Conservation (phyloP, 2,797 vertebrate species). For the Melanotaenia nigrans region DNA sequence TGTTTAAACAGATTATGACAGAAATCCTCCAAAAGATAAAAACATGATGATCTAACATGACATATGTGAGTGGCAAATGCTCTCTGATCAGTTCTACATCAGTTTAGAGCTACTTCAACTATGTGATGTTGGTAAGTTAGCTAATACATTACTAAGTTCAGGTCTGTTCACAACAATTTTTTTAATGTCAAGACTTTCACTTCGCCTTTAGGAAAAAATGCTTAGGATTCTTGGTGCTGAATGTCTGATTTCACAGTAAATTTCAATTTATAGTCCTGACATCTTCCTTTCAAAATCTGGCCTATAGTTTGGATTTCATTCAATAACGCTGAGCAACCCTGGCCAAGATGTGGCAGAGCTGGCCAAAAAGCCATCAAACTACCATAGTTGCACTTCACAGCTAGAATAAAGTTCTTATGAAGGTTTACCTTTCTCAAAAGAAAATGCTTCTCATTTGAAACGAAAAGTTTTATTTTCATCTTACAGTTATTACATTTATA, state of each 20-base stretch:
- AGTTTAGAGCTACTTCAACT: not conserved
- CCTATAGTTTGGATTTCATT: not conserved
- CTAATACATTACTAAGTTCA: not conserved
- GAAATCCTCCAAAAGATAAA: not conserved
- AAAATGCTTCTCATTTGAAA: too few species aligned
- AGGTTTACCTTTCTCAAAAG: not conserved
- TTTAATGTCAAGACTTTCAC: not conserved
- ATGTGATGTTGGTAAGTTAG: not conserved
- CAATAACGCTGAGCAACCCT: not conserved
- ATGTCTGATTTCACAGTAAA: not conserved
- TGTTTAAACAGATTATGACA: too few species aligned
- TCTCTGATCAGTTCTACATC: not conserved
- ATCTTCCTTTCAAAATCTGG: not conserved
- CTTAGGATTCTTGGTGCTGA: not conserved
- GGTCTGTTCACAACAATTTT: not conserved
- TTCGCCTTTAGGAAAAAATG: not conserved
- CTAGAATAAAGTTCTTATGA: not conserved
- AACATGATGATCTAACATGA: not conserved
- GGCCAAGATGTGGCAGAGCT: not conserved
- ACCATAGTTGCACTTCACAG: not conserved
- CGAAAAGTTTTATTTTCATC: too few species aligned
- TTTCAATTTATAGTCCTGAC: not conserved
- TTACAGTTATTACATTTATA: not conserved
- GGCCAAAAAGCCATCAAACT: not conserved
- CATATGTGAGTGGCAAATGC: not conserved